Evolutionary conservation across 2,888 invertebrate species (phyloP), one percentile per base, ranked within the genome.

Genomic region (Cepaea hortensis): DNA sequence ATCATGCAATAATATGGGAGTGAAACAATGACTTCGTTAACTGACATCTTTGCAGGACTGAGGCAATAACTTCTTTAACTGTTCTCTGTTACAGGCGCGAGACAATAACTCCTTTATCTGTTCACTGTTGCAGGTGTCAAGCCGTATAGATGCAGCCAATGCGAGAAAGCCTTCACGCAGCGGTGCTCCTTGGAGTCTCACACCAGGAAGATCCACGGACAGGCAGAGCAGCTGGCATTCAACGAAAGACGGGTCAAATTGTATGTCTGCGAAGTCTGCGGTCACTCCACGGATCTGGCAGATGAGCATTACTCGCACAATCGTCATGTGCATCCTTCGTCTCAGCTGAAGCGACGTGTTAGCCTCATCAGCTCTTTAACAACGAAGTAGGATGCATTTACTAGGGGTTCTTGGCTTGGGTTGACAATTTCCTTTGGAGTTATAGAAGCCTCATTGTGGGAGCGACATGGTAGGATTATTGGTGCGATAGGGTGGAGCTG

Each of bases 181-280:
- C 96, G 99, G 93, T 99, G 99, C 95, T 99, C 99, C 11, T 95
- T 99, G 90, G 99, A 99, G 95, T 99, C 99, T 46, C 99, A 99
- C 95, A 97, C 98, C 94, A 96, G 98, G 86, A 99, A 99, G 95
- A 99, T 99, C 70, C 99, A 99, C 95, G 98, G 98, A 88, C 97
- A 98, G 72, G 97, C 98, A 93, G 98, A 98, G 95, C 97, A 97
- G 90, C 99, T 98, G 94, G 98, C 98, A 7, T 99, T 99, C 95
- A 99, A 99, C 95, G 99, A 99, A 95, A 96, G 99, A 87, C 96
- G 99, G 92, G 98, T 98, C 95, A 99, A 99, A 96, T 97, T 98
- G 95, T 99, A 99, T 95, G 99, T 99, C 50, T 99, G 99, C 95
- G 99, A 99, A 95, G 99, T 99, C 94, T 99, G 99, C 95, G 99